Evolutionary conservation across 2,797 vertebrate species (phyloP).

Genomic region (Sarcophilus harrisii): DNA sequence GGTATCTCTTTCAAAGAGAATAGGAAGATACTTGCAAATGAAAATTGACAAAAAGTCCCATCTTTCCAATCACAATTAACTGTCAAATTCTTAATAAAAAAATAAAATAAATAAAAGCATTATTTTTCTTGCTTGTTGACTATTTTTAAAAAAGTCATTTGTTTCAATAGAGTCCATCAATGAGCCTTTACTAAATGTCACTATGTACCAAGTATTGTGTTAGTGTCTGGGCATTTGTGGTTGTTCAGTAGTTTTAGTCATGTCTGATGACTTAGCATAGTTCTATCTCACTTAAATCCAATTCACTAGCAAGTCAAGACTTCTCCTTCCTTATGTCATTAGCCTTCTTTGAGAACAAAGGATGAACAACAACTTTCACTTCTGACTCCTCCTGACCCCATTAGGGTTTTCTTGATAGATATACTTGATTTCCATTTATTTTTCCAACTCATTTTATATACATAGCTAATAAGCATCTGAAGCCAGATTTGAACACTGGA

Average conservation of each 20-base stretch:
- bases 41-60: not conserved
- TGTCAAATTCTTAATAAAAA: too few species aligned
- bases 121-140: not conserved
- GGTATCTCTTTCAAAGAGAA: not conserved
- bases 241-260: not conserved
- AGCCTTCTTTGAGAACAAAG: not conserved
- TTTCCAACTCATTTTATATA: not conserved
- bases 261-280: not conserved
- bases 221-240: not conserved
- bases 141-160: not conserved
- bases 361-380: not conserved
- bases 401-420: not conserved
- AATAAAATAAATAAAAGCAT: not conserved
- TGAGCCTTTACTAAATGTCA: not conserved
- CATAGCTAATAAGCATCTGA: not conserved
- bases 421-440: not conserved
- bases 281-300: not conserved
- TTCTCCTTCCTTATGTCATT: not conserved
- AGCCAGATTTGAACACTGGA: not conserved
- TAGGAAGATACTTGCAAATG: not conserved
- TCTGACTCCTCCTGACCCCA: not conserved
- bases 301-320: not conserved
- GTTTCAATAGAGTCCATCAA: not conserved
- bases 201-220: not conserved
- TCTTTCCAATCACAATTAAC: not conserved